These are phyloP conservation scores for Zoanthus sansibaricus DNA, from an alignment of 92 coral and sea anemone species.

Conservation along the genomic window DNA sequence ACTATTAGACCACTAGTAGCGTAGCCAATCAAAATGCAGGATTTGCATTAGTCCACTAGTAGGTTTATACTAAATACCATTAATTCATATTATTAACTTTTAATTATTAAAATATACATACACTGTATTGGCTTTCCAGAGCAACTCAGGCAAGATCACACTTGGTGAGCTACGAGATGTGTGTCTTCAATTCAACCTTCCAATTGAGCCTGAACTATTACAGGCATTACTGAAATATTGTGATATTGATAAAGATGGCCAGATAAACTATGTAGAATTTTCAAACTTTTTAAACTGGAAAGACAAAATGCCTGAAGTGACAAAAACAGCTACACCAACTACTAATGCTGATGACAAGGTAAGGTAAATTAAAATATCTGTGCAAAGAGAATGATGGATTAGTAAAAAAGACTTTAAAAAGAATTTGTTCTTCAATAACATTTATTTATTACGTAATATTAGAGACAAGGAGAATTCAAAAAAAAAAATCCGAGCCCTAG, in stretches of 20 bases:
- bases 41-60: no score
- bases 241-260: conserved; percentile 91
- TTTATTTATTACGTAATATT: no score
- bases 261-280: conserved; percentile 90
- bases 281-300: conserved; percentile 96
- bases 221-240: conserved; percentile 84
- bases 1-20: no score
- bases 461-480: no score
- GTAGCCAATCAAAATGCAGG: no score
- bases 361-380: not conserved
- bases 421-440: not conserved
- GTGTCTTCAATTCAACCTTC: conserved; percentile 88
- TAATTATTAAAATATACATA: not conserved
- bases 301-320: conserved; percentile 77
- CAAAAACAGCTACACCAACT: not conserved
- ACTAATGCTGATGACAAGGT: conserved; percentile 50
- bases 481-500: no score
- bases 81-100: not conserved
- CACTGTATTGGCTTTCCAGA: conserved; percentile 51
- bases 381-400: not conserved
- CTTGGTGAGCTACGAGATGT: conserved; percentile 78
- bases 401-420: not conserved
- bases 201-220: conserved; percentile 88
- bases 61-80: not conserved
- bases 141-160: conserved; percentile 94